These are phyloP conservation scores for Eospalax fontanierii DNA, from an alignment of 2,797 vertebrate species.

Conservation along the genomic window DNA sequence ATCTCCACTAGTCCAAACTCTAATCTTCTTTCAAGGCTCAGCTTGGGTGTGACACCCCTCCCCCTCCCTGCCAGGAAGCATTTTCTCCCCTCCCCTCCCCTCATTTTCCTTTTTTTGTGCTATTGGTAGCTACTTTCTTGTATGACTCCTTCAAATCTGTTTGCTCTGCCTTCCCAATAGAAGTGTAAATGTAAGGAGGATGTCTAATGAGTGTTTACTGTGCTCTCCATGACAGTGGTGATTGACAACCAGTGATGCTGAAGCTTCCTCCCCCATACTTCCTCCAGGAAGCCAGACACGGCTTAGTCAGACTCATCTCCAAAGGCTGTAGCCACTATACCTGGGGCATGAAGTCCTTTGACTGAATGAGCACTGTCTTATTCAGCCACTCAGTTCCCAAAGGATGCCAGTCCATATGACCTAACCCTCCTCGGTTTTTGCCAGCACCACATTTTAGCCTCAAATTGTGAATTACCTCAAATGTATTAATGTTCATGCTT, in stretches of 20 bases:
- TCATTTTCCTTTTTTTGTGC: conserved; percentile 38
- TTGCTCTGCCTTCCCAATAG: not conserved
- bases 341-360: conserved; percentile 40
- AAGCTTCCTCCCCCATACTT: conserved; percentile 57
- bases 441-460: conserved; percentile 32
- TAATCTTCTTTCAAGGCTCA: conserved; percentile 39
- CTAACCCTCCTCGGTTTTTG: conserved; percentile 13
- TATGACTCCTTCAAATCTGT: conserved; percentile 5
- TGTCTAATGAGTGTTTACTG: conserved; percentile 29
- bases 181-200: conserved; percentile 37
- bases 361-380: not conserved
- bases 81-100: not conserved
- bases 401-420: conserved; percentile 42
- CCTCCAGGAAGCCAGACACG: conserved; percentile 46
- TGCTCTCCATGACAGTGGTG: conserved; percentile 50
- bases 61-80: not conserved
- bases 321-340: conserved; percentile 52
- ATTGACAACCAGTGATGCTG: conserved; percentile 39
- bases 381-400: conserved; percentile 52
- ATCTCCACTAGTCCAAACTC: conserved; percentile 8
- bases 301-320: conserved; percentile 57
- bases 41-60: not conserved
- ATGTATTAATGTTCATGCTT: conserved; percentile 55
- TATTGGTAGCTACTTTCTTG: not conserved
- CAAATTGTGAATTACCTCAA: conserved; percentile 67